These are phyloP conservation scores for Coelopa frigida DNA, from an alignment of 1,140 invertebrate genomes.

Conservation along the genomic window DNA sequence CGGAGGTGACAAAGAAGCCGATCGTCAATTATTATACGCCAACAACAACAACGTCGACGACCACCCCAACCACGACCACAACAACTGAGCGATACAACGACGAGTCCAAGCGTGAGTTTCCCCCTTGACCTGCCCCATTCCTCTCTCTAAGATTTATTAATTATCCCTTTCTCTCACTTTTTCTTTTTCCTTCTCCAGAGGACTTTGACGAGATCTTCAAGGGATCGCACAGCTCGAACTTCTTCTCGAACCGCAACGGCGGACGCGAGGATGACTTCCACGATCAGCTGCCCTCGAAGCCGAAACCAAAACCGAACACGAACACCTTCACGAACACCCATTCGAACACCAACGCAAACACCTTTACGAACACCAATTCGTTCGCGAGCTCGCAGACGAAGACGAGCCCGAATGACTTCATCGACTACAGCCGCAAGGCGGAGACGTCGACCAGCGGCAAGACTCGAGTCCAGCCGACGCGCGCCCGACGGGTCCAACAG, in stretches of 20 bases:
- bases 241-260: slow-evolving; percentile 55
- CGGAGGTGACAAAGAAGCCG: slow-evolving; percentile 24
- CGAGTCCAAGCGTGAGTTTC: slow-evolving; percentile 38
- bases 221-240: slow-evolving; percentile 57
- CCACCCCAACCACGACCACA: slow-evolving; percentile 20
- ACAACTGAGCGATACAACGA: slow-evolving; percentile 28
- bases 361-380: background rate
- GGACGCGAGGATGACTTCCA: slow-evolving; percentile 42
- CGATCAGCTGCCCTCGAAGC: slow-evolving; percentile 41
- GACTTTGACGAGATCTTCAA: slow-evolving; percentile 50
- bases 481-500: slow-evolving; percentile 7
- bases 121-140: slow-evolving; percentile 1
- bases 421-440: slow-evolving; percentile 32
- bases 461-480: slow-evolving; percentile 17
- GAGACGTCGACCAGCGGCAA: slow-evolving; percentile 16
- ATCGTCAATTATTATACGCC: slow-evolving; percentile 43
- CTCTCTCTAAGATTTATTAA: background rate
- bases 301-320: slow-evolving; percentile 20
- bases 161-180: background rate
- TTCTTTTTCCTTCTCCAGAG: slow-evolving; percentile 25
- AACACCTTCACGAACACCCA: background rate
- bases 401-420: slow-evolving; percentile 24
- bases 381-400: slow-evolving; percentile 18
- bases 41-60: slow-evolving; percentile 24
- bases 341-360: background rate